Conservation (phyloP, 1,140 invertebrate species). For the Drosophila bocqueti region DNA sequence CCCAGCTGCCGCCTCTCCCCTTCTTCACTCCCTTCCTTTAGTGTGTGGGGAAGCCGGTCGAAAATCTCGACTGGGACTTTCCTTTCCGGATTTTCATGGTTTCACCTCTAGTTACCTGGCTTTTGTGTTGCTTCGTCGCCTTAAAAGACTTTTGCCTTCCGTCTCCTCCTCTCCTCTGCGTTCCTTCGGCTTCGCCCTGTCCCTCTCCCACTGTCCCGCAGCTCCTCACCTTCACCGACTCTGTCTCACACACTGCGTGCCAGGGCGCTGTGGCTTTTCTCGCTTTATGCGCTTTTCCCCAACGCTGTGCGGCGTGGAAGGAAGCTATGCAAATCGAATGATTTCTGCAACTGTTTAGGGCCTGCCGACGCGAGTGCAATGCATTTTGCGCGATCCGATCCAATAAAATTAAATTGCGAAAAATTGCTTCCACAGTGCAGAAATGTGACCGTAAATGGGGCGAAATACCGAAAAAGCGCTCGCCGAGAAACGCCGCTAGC, state of each 20-base stretch:
- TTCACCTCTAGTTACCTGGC: slow-evolving; percentile 41
- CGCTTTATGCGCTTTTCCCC: slow-evolving; percentile 9
- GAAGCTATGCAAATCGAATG: background rate
- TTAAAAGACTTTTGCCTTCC: slow-evolving; percentile 41
- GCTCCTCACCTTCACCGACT: slow-evolving; percentile 16
- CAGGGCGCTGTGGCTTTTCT: slow-evolving; percentile 30
- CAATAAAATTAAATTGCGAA: slow-evolving; percentile 50
- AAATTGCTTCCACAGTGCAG: slow-evolving; percentile 45
- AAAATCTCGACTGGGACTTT: slow-evolving; percentile 8
- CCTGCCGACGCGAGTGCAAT: slow-evolving; percentile 1
- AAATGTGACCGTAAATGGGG: slow-evolving; percentile 34
- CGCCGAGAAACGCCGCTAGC: slow-evolving; percentile 11
- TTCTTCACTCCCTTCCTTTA: background rate
- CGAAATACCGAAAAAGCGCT: slow-evolving; percentile 43
- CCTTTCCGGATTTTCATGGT: slow-evolving; percentile 10
- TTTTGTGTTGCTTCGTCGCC: slow-evolving; percentile 41
- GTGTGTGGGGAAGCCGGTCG: slow-evolving; percentile 6
- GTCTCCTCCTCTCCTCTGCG: slow-evolving; percentile 17
- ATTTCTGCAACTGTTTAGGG: background rate
- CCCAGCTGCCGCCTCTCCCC: background rate
- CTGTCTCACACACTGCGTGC: slow-evolving; percentile 24
- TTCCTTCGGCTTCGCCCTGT: slow-evolving; percentile 6
- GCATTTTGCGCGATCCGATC: slow-evolving; percentile 37
- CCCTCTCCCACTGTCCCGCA: slow-evolving; percentile 16
- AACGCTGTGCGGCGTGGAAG: slow-evolving; percentile 6